Conservation (phyloP, 2,797 vertebrate species). For the Ibycter americanus region DNA sequence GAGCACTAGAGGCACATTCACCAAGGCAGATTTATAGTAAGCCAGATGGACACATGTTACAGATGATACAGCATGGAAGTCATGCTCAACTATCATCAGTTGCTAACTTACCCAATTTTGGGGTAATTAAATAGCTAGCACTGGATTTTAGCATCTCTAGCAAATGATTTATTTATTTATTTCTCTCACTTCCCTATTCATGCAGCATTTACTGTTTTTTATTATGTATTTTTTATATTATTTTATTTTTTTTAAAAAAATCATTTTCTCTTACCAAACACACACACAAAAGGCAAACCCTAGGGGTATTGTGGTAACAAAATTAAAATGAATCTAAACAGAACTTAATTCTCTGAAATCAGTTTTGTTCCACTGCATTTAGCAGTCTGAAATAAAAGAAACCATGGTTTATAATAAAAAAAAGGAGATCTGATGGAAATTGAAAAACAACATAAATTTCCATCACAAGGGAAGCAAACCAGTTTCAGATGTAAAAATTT, state of each 20-base stretch:
- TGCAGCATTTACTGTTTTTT: neutral
- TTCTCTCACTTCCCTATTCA: neutral
- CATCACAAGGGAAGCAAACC: neutral
- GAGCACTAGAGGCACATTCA: neutral
- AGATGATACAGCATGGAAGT: neutral
- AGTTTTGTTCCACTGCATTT: conserved; percentile 48
- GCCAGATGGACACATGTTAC: neutral
- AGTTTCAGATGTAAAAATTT: neutral
- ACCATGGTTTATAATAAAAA: neutral
- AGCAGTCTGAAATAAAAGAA: conserved; percentile 19
- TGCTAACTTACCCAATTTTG: neutral
- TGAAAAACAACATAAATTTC: neutral
- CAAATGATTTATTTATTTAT: neutral
- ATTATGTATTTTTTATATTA: neutral
- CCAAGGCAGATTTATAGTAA: neutral
- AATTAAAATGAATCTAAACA: conserved; percentile 43
- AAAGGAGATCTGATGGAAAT: neutral
- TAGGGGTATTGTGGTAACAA: neutral
- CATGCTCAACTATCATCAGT: neutral
- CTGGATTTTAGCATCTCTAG: neutral
- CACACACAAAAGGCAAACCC: neutral
- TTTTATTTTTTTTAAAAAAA: neutral
- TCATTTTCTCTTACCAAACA: neutral
- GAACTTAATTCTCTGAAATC: conserved; percentile 34
- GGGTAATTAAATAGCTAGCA: neutral